Evolutionary conservation across 2,888 invertebrate genomes (phyloP).

Genomic region (Acleris cristana): DNA sequence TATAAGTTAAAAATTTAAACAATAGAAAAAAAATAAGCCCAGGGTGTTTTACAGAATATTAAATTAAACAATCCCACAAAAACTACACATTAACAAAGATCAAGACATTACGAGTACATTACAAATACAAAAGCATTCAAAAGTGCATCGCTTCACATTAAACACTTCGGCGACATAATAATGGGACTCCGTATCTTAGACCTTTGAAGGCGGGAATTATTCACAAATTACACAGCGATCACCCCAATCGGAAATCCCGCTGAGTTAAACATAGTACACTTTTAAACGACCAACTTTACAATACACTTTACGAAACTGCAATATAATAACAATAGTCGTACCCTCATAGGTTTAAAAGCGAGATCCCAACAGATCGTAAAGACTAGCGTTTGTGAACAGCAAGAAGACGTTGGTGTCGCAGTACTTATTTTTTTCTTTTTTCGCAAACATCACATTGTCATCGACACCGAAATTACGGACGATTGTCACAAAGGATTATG

Average conservation of each 20-base stretch:
- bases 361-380: background rate
- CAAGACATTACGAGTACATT: slow-evolving; percentile 48
- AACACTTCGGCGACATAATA: slow-evolving; percentile 73
- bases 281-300: slow-evolving; percentile 38
- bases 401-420: slow-evolving; percentile 21
- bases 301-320: slow-evolving; percentile 2
- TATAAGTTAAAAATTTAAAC: no score
- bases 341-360: slow-evolving; percentile 6
- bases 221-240: slow-evolving; percentile 75
- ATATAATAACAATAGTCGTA: background rate
- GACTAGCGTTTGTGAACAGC: slow-evolving; percentile 17
- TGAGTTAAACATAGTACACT: slow-evolving; percentile 66
- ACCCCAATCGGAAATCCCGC: slow-evolving; percentile 65
- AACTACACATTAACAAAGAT: slow-evolving; percentile 43
- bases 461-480: slow-evolving; percentile 74
- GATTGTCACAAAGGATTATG: slow-evolving; percentile 74
- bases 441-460: slow-evolving; percentile 69
- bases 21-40: no score
- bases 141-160: slow-evolving; percentile 55
- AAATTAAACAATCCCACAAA: slow-evolving; percentile 36
- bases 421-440: slow-evolving; percentile 49
- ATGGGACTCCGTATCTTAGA: slow-evolving; percentile 55
- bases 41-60: slow-evolving; percentile 3
- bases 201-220: slow-evolving; percentile 67
- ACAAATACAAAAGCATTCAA: slow-evolving; percentile 45